phyloP scores from a whole-genome alignment of 2,888 invertebrate species.

The Lasiommata megera region DNA sequence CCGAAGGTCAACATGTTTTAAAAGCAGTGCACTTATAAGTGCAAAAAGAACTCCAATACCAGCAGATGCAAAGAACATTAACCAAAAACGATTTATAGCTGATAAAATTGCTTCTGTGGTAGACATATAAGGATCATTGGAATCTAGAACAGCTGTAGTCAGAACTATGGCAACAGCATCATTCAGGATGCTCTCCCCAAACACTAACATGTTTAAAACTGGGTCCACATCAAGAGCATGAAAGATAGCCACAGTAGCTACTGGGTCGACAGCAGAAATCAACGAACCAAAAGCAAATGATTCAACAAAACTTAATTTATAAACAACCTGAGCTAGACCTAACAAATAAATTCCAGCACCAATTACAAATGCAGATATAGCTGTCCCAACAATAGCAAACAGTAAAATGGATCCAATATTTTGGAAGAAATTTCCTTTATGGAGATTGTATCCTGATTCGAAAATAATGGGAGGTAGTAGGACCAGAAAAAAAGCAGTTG shows the following conservation, averaged over 20 bases:
- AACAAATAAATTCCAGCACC: conserved; percentile 97
- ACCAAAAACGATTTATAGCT: conserved; percentile 93
- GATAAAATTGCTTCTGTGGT: conserved; percentile 93
- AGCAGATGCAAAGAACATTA: conserved; percentile 99
- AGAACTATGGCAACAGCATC: conserved; percentile 99
- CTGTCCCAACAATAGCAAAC: conserved; percentile 98
- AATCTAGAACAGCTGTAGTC: conserved; percentile 92
- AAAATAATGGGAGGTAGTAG: conserved; percentile 99
- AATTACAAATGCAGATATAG: conserved; percentile 97
- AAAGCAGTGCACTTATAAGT: conserved; percentile 92
- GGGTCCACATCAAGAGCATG: conserved; percentile 98
- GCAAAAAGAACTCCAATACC: conserved; percentile 98
- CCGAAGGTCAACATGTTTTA: conserved; percentile 97
- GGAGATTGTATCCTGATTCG: conserved; percentile 99
- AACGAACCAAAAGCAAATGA: conserved; percentile 99
- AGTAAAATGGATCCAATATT: conserved; percentile 99
- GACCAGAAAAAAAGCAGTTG: conserved; percentile 98
- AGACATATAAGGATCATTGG: conserved; percentile 81
- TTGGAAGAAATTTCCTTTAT: conserved; percentile 97
- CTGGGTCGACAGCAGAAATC: conserved; percentile 99
- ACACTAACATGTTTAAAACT: conserved; percentile 99
- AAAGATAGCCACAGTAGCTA: conserved; percentile 99
- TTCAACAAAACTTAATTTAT: conserved; percentile 95
- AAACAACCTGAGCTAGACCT: conserved; percentile 95
- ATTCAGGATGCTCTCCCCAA: conserved; percentile 96